Conservation (phyloP, 2,888 invertebrate species). For the Crematogaster levior region DNA sequence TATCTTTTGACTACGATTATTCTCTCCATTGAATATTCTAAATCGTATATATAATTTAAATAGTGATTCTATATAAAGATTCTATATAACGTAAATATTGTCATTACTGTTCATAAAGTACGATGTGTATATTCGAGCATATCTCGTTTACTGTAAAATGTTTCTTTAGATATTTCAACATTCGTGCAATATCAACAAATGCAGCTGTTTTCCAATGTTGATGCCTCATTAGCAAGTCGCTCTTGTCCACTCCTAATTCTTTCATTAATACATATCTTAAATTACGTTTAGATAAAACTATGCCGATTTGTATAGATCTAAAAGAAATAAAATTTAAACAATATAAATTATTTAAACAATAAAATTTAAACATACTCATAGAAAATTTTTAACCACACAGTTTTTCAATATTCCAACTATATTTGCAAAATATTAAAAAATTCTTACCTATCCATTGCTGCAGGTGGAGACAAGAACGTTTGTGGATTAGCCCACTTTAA, state of each 20-base stretch:
- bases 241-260: slow-evolving; percentile 59
- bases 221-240: slow-evolving; percentile 53
- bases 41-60: slow-evolving; percentile 5
- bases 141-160: slow-evolving; percentile 87
- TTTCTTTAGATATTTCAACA: slow-evolving; percentile 87
- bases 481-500: slow-evolving; percentile 86
- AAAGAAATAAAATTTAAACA: background rate
- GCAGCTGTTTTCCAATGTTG: slow-evolving; percentile 54
- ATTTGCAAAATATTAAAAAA: background rate
- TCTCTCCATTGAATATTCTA: background rate
- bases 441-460: slow-evolving; percentile 75
- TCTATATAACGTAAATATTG: background rate
- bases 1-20: no score
- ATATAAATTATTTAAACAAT: no score
- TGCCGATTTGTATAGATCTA: slow-evolving; percentile 43
- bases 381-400: no score
- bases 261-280: slow-evolving; percentile 60
- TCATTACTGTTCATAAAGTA: slow-evolving; percentile 90
- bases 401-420: slow-evolving; percentile 74
- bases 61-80: background rate
- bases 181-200: slow-evolving; percentile 84
- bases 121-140: slow-evolving; percentile 88
- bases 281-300: background rate
- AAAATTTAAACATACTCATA: no score
- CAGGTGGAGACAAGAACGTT: slow-evolving; percentile 84